Percentiles rank a stretch among this genome's conserved stretches.
Conservation (phyloP, 2,113 vertebrate genomes). For the Phylloscopus whistleri region DNA sequence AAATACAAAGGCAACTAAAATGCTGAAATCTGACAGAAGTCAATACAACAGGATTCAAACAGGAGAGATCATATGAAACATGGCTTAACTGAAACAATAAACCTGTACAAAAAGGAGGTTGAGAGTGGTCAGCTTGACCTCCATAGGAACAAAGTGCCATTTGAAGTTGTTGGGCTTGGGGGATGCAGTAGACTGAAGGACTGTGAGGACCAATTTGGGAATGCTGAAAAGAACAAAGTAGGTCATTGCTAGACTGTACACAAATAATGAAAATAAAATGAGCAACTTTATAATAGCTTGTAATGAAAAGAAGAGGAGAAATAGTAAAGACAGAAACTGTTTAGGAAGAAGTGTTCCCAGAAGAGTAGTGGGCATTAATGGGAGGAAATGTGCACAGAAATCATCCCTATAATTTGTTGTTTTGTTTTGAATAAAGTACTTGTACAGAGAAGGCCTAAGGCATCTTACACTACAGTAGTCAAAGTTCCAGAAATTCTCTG, state of each 20-base stretch:
- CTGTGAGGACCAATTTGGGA: not conserved
- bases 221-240: not conserved
- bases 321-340: not conserved
- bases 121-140: not conserved
- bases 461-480: not conserved
- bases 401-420: not conserved
- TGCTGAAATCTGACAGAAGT: not conserved
- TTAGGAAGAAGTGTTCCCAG: not conserved
- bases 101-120: not conserved
- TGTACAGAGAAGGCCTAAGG: not conserved
- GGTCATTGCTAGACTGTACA: not conserved
- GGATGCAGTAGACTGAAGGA: not conserved
- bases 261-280: not conserved
- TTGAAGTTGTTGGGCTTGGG: accelerated
- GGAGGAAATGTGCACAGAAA: not conserved
- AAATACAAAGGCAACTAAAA: not conserved
- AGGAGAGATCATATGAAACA: not conserved
- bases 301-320: not conserved
- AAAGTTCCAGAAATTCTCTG: not conserved
- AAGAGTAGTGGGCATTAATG: not conserved
- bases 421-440: not conserved
- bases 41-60: not conserved
- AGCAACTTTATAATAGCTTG: not conserved
- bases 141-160: not conserved
- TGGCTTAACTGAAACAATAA: not conserved